A percentile compares a stretch with the other conserved stretches of the same genome.
These are phyloP conservation scores for Cyclopterus lumpus DNA, from an alignment of 2,797 vertebrate species.

Conservation along the genomic window DNA sequence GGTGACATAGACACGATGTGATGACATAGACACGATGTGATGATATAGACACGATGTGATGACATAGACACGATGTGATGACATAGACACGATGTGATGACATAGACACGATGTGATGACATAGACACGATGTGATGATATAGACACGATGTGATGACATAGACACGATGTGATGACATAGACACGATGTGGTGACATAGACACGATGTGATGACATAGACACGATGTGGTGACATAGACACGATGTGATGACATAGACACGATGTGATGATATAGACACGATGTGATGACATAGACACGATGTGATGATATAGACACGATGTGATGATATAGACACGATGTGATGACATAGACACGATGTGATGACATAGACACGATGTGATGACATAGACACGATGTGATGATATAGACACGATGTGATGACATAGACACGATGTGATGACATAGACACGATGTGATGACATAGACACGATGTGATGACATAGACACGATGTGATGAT, in stretches of 20 bases:
- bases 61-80: constrained; percentile 19
- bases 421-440: constrained; percentile 17
- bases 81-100: too few relatives aligned
- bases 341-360: too few relatives aligned
- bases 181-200: constrained; percentile 24
- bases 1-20: too few relatives aligned
- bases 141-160: constrained; percentile 20
- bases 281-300: too few relatives aligned
- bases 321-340: constrained; percentile 17
- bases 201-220: background rate
- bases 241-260: background rate
- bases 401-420: constrained; percentile 7
- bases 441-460: too few relatives aligned
- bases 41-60: constrained; percentile 7
- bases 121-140: too few relatives aligned
- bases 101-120: constrained; percentile 19
- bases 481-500: too few relatives aligned
- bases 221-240: constrained; percentile 29
- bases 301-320: background rate
- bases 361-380: constrained; percentile 11
- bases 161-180: background rate
- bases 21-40: constrained; percentile 7
- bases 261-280: constrained; percentile 9
- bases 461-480: constrained; percentile 19
- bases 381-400: too few relatives aligned